Evolutionary conservation across 1,140 invertebrate species (phyloP).

Genomic region (Platyura marginata): DNA sequence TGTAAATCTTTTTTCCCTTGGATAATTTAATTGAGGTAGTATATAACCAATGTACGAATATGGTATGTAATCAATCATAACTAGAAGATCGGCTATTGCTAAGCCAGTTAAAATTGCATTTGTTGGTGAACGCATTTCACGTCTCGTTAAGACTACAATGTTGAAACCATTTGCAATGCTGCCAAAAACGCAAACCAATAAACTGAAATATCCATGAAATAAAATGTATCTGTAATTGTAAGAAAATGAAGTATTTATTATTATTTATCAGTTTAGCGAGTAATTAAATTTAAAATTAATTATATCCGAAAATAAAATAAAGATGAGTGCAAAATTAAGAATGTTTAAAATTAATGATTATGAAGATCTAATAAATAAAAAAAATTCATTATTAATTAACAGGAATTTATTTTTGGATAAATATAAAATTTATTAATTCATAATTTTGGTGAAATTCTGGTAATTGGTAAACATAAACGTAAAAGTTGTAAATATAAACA

Average conservation of each 20-base stretch:
- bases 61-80: constrained; percentile 88
- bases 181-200: constrained; percentile 72
- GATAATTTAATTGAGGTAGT: constrained; percentile 17
- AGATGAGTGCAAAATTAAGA: background rate
- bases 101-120: constrained; percentile 76
- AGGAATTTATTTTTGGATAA: too few species aligned
- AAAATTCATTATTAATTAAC: too few species aligned
- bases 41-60: constrained; percentile 69
- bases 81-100: constrained; percentile 79
- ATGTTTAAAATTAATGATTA: background rate
- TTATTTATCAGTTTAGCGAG: too few species aligned
- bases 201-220: constrained; percentile 15
- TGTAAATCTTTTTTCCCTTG: constrained; percentile 28
- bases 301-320: too few species aligned
- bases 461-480: too few species aligned
- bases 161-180: constrained; percentile 85
- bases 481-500: too few species aligned
- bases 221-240: constrained; percentile 14
- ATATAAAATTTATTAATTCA: too few species aligned
- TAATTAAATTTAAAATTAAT: too few species aligned
- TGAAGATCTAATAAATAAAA: too few species aligned
- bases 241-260: too few species aligned
- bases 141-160: constrained; percentile 79
- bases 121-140: constrained; percentile 71
- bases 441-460: too few species aligned